Evolutionary conservation across 1,140 invertebrate genomes (phyloP), one percentile per base, ranked within the genome.

Genomic region (Epicauta chinensis): DNA sequence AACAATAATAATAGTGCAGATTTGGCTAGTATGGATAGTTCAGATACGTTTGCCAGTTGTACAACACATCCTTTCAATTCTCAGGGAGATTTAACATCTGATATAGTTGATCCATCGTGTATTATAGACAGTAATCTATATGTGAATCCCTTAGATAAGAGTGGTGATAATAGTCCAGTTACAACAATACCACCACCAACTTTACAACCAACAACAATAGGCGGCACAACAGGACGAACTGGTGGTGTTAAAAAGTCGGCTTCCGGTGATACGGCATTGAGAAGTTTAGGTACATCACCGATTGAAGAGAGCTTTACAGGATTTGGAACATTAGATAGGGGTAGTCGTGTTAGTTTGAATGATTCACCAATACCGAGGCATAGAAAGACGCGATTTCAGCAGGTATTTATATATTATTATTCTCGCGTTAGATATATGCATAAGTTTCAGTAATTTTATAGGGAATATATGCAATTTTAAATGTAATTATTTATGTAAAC

Each of bases 21-120:
- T 45, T 71, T 86, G 51, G 84, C 82, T 43, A 87, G 84, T 66
- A 79, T 89, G 35, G 86, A 89, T 64, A 90, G 86, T 62, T 89
- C 86, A 17, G 93, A 96, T 73, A 97, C 93, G 47, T 97, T 92
- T 74, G 90, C 90, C 68, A 94, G 90, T 73, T 97, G 93, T 77
- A 86, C 91, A 76, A 96, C 93, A 56, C 91, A 95, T 76, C 91
- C 91, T 61, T 93, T 89, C 74, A 82, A 87, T 71, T 93, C 89
- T 36, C 78, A 86, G 74, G 86, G 83, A 62, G 87, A 89, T 73
- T 77, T 89, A 62, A 83, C 85, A 41, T 79, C 83, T 56, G 85
- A 87, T 67, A 77, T 56, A 10, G 75, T 74, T 46, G 75, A 76
- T 56, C 69, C 69, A 50, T 59, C 66, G 16, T 71, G 71, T 52